Conservation (phyloP, 1,140 invertebrate species). For the Nomia melanderi region DNA sequence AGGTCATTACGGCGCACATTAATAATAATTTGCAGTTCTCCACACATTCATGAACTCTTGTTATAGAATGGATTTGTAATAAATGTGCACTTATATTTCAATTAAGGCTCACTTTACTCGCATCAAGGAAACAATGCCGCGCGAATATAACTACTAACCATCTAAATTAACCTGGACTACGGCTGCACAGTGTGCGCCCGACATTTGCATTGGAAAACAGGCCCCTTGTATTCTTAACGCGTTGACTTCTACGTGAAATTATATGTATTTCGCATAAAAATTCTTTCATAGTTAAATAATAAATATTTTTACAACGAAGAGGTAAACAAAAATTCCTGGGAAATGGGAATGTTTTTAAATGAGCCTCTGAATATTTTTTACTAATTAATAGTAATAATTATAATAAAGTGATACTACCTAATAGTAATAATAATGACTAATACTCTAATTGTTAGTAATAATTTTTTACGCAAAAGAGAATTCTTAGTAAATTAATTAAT, state of each 20-base stretch:
- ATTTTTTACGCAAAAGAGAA: too few species aligned
- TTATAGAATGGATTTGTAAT: constrained; percentile 43
- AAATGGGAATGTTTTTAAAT: too few species aligned
- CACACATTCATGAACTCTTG: constrained; percentile 27
- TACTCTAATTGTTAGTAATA: too few species aligned
- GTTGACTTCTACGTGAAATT: constrained; percentile 6
- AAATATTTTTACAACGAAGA: background rate
- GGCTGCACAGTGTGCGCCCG: constrained; percentile 6
- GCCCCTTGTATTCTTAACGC: constrained; percentile 8
- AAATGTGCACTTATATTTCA: constrained; percentile 50
- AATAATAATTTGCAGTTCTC: constrained; percentile 39
- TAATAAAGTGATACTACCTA: too few species aligned
- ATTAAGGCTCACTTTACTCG: constrained; percentile 43
- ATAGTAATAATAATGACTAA: too few species aligned
- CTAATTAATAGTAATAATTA: too few species aligned
- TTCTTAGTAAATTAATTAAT: too few species aligned
- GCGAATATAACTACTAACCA: constrained; percentile 23
- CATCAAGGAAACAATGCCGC: constrained; percentile 44
- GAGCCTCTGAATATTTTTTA: too few species aligned
- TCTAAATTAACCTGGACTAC: constrained; percentile 22
- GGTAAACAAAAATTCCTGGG: background rate
- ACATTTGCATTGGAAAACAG: constrained; percentile 39
- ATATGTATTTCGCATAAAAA: background rate
- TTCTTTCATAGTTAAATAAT: background rate
- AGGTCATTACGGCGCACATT: constrained; percentile 35